Conservation (phyloP, 2,888 invertebrate species). For the Synergus japonicus region DNA sequence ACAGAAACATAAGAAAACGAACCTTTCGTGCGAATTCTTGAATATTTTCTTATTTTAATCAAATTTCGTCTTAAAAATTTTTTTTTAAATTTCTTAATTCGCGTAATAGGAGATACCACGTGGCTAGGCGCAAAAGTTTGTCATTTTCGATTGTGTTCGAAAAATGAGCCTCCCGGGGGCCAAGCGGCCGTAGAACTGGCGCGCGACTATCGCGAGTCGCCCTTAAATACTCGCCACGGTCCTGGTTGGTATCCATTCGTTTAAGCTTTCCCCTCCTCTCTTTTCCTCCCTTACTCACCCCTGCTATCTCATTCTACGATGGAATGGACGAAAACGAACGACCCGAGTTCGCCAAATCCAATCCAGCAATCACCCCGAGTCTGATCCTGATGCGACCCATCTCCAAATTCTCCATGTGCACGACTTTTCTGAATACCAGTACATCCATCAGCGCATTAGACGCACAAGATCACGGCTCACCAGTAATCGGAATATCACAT, state of each 20-base stretch:
- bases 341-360: slow-evolving; percentile 16
- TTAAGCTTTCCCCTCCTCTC: slow-evolving; percentile 31
- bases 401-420: neutral
- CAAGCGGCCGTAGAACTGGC: slow-evolving; percentile 57
- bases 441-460: neutral
- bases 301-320: slow-evolving; percentile 28
- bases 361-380: slow-evolving; percentile 18
- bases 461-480: neutral
- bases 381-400: neutral
- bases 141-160: neutral
- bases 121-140: neutral
- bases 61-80: neutral
- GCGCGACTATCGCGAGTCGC: slow-evolving; percentile 55
- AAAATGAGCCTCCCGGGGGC: slow-evolving; percentile 48
- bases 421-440: neutral
- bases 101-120: neutral
- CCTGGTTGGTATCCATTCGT: slow-evolving; percentile 20
- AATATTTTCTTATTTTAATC: too few relatives aligned
- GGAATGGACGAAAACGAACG: slow-evolving; percentile 26
- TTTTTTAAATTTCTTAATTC: neutral
- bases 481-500: too few relatives aligned
- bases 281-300: slow-evolving; percentile 25
- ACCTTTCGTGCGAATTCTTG: neutral
- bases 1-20: neutral
- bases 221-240: slow-evolving; percentile 55